These are phyloP conservation scores for Calliopum simillimum DNA, from an alignment of 2,888 invertebrate genomes.

Conservation along the genomic window DNA sequence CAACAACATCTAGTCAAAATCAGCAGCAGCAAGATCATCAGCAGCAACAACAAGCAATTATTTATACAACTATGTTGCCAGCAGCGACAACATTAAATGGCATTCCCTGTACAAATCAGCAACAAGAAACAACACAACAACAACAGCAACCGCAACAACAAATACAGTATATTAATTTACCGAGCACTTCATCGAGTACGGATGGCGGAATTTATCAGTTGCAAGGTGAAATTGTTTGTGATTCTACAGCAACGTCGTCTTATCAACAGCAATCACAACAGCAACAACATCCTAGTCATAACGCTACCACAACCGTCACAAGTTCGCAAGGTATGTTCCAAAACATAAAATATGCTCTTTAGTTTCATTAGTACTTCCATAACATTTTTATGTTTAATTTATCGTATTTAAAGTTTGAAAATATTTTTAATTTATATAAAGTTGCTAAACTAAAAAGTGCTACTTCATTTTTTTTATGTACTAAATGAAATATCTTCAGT, in stretches of 20 bases:
- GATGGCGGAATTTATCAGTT: constrained; percentile 62
- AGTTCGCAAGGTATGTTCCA: constrained; percentile 52
- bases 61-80: constrained; percentile 59
- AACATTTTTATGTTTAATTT: constrained; percentile 29
- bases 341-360: constrained; percentile 9
- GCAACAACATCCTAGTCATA: constrained; percentile 43
- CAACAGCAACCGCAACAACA: constrained; percentile 51
- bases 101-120: constrained; percentile 48
- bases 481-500: too few species aligned
- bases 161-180: constrained; percentile 47
- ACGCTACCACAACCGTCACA: constrained; percentile 20
- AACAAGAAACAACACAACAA: constrained; percentile 48
- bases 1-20: constrained; percentile 36
- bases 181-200: constrained; percentile 49
- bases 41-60: constrained; percentile 46
- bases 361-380: constrained; percentile 7
- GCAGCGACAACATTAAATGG: constrained; percentile 60
- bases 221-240: constrained; percentile 63
- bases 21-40: constrained; percentile 44
- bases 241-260: constrained; percentile 48
- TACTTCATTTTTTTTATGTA: too few species aligned
- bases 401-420: neutral
- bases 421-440: constrained; percentile 27
- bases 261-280: constrained; percentile 52
- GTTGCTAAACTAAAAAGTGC: too few species aligned